Percentiles rank a stretch among this genome's conserved stretches.
Conservation (phyloP, 2,888 invertebrate species). For the Athalia cordata region DNA sequence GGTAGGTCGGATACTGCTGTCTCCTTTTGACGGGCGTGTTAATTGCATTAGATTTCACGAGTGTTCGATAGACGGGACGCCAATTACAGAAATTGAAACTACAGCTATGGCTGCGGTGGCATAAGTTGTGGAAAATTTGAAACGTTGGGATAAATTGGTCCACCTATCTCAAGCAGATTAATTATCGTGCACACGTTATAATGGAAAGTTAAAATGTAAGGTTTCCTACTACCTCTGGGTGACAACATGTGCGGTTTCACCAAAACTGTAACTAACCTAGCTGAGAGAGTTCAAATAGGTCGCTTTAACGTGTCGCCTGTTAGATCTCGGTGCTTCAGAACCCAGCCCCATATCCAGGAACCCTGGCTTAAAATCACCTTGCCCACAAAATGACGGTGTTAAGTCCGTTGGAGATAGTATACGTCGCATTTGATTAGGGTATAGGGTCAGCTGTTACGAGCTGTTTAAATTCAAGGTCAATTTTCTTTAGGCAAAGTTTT, state of each 20-base stretch:
- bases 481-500: conserved; percentile 1
- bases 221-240: not conserved
- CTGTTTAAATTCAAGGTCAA: conserved; percentile 29
- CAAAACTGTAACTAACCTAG: not conserved
- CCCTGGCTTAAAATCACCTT: conserved; percentile 5
- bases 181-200: no score
- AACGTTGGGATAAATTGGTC: no score
- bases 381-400: conserved; percentile 27
- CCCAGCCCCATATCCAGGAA: not conserved
- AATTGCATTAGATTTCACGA: not conserved
- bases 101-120: no score
- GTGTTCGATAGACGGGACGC: no score
- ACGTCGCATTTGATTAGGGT: conserved; percentile 33
- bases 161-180: no score
- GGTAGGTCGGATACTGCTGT: conserved; percentile 3
- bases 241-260: conserved; percentile 14
- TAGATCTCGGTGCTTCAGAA: conserved; percentile 1
- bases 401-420: conserved; percentile 29
- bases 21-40: not conserved
- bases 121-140: no score
- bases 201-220: no score
- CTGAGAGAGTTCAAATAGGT: conserved; percentile 9
- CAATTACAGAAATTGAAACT: no score
- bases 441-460: conserved; percentile 25
- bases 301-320: not conserved